Conservation (phyloP, 2,888 invertebrate genomes). For the Drosophila falleni region DNA sequence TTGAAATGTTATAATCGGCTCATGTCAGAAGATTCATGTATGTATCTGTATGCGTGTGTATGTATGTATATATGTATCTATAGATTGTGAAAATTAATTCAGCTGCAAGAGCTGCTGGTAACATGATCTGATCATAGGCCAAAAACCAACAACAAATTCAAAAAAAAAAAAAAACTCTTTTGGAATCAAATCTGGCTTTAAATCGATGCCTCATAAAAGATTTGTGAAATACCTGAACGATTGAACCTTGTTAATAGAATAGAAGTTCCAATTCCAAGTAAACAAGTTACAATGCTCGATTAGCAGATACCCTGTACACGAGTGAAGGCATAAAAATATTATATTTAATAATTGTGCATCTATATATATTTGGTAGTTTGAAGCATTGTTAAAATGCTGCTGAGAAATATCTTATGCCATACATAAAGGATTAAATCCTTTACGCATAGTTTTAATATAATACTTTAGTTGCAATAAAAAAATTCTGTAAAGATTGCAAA, state of each 20-base stretch:
- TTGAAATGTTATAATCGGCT: slow-evolving; percentile 85
- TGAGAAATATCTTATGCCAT: not conserved
- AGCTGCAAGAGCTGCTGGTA: slow-evolving; percentile 73
- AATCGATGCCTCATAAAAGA: slow-evolving; percentile 22
- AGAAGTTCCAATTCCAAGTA: not conserved
- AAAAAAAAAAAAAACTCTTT: slow-evolving; percentile 61
- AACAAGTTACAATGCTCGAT: not conserved
- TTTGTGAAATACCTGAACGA: not conserved
- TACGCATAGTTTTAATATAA: not conserved
- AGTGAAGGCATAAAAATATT: not conserved
- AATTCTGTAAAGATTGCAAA: too few relatives aligned
- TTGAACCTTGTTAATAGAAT: slow-evolving; percentile 23
- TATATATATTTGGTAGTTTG: not conserved
- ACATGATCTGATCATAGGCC: slow-evolving; percentile 66
- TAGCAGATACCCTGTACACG: not conserved
- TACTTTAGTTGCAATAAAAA: not conserved
- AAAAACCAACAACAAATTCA: slow-evolving; percentile 30
- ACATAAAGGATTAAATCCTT: not conserved
- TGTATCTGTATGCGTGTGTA: not conserved
- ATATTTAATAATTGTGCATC: not conserved
- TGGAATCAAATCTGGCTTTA: slow-evolving; percentile 43
- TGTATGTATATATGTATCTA: slow-evolving; percentile 23
- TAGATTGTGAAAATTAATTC: slow-evolving; percentile 60
- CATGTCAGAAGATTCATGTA: slow-evolving; percentile 82
- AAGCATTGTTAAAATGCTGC: not conserved